Base-by-base conservation (phyloP, 2,113 vertebrate species). In the Chaetodon auriga region DNA sequence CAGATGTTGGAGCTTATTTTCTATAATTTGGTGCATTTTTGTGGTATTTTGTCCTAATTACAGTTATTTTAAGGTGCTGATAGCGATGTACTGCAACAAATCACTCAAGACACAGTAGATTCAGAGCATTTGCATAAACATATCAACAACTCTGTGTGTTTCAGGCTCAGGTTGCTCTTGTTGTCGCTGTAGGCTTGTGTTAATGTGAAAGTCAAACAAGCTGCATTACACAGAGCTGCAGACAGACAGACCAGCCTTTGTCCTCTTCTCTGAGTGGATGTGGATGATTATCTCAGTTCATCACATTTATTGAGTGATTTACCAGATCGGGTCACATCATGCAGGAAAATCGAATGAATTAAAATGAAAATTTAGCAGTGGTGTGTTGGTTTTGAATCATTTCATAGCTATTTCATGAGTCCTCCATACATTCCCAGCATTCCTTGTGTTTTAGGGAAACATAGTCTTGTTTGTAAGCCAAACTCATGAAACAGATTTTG, bases 181-280 rank as follows among this genome's bases (percentile, higher is more conserved):
- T 55, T 53, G 65, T 46, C 30, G 45, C 72, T 72, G 7, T 9
- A 9, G 62, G 55, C 21, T 75, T 70, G 43, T 76, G 57, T 84
- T 48, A 43, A 7, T 87, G 79, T 73, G 78, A 60, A 46, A 23
- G 38, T 83, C 55, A 58, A 46, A 11, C 58, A 55, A 68, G 41
- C n/a, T 69, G 14, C 65, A 43, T 15, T 38, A 51, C 13, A 58
- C 13, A 49, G 60, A 58, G 49, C 64, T 41, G 5, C 38, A 68
- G 1, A 5, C 35, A 71, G 25, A 85, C 82, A 86, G 57, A 76
- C 11, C 46, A 14, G 35, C 25, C 81, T 64, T 79, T 86, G 75
- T 89, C 49, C 62, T 77, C n/a, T 7, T 63, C 60, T 49, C 71
- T 57, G 80, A 71, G 65, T 43, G 46, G 49, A 84, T 49, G 70